Base-by-base conservation (phyloP, 2,888 invertebrate genomes). In the Calameuta pallipes region DNA sequence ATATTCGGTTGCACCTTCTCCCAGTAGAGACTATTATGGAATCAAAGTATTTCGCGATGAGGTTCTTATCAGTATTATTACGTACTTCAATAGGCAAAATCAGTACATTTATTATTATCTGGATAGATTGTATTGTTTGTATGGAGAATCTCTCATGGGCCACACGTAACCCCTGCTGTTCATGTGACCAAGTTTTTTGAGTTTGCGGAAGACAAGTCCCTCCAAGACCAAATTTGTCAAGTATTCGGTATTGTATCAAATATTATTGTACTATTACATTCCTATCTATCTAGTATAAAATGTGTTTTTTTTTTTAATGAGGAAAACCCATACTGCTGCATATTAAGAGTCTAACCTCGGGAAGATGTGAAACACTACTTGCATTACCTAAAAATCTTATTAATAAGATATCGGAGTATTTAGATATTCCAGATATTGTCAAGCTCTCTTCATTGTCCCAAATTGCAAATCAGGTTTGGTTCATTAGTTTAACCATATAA, bases 11-110 rank as follows among this genome's bases (percentile, higher is more conserved):
- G 90, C 90, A 78, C 90, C 90, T 76, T 81, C 88, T 68, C 90
- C 90, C 11, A 90, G 88, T 81, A 86, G 91, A 83, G 91, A 91
- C 78, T 91, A 91, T 77, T 91, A 89, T 83, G 90, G 87, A 31
- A 82, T 91, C 11, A 88, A 83, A 83, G 83, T 90, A 78, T 76
- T 85, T 36, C 74, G 82, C 11, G 82, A 89, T 78, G 83, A 90
- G 86, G 91, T 90, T 71, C 15, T 71, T 23, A 33, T 71, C 71
- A 6, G 33, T 71, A 70, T 0, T 70, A 3, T 13, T 4, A 31
- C 1, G 1, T 30, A 71, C 34, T 71, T 31, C 12, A 9, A 12
- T 9, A 31, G 33, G 4, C 0, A 23, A 31, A 70, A 34, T 34
- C 71, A 23, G 71, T 33, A 4, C 37, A 69, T 37, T 75, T 74